Percentiles rank a stretch among this genome's conserved stretches.
Conservation (phyloP, 2,888 invertebrate species). For the Eristalinus aeneus region DNA sequence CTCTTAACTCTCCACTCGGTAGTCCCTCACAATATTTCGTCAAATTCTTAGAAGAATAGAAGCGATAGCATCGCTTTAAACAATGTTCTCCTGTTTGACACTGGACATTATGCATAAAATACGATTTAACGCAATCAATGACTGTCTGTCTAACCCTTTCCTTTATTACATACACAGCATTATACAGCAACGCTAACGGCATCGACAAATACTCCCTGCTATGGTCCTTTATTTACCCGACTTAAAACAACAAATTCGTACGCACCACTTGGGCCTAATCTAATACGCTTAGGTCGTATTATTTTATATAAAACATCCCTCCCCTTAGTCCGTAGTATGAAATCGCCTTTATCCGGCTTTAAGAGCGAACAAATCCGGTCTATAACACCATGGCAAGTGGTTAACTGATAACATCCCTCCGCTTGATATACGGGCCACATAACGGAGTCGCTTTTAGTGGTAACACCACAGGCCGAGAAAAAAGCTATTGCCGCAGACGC, state of each 20-base stretch:
- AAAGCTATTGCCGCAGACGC: background rate
- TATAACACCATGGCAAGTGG: conserved; percentile 22
- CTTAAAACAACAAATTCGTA: conserved; percentile 2
- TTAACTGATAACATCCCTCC: conserved; percentile 19
- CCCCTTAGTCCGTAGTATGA: background rate
- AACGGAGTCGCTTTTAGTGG: background rate
- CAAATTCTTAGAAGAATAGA: too few relatives aligned
- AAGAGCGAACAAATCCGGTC: conserved; percentile 15
- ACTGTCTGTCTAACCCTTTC: conserved; percentile 7
- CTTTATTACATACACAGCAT: background rate
- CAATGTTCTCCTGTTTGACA: background rate
- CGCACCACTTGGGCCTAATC: conserved; percentile 4
- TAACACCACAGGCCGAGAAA: background rate
- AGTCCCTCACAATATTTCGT: too few relatives aligned
- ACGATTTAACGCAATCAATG: conserved; percentile 10
- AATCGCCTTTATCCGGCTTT: conserved; percentile 15
- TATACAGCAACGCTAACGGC: background rate
- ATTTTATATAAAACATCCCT: conserved; percentile 17
- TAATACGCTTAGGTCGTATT: conserved; percentile 20
- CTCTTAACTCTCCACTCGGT: too few relatives aligned
- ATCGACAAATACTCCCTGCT: background rate
- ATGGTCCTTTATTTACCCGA: background rate
- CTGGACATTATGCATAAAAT: conserved; percentile 13
- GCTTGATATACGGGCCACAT: conserved; percentile 11
- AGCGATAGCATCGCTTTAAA: background rate